Evolutionary conservation across 2,797 vertebrate species (phyloP).

Genomic region (Enteromius mattozi): DNA sequence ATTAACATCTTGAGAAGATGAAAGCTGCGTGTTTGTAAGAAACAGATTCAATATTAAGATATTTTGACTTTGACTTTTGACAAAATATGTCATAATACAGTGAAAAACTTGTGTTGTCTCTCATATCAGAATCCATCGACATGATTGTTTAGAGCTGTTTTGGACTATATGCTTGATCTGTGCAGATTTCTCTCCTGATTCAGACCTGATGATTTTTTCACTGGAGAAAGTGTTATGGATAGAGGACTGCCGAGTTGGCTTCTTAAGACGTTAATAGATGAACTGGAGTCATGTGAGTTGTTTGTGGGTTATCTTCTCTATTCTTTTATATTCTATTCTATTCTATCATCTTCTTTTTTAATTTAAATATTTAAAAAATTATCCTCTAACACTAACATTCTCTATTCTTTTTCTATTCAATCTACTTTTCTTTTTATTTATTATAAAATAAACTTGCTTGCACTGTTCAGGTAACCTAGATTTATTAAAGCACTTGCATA

Average conservation of each 20-base stretch:
- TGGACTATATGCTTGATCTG: neutral
- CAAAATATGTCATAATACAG: neutral
- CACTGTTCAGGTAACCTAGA: no score
- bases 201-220: neutral
- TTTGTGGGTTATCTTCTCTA: neutral
- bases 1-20: neutral
- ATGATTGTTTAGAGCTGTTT: neutral
- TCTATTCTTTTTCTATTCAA: no score
- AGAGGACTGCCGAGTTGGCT: neutral
- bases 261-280: neutral
- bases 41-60: neutral
- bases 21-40: neutral
- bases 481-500: neutral
- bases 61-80: neutral
- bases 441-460: no score
- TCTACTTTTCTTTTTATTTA: no score
- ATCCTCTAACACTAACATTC: no score
- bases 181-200: neutral
- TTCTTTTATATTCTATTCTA: neutral
- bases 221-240: neutral
- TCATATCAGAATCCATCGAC: neutral
- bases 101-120: neutral
- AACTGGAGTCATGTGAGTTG: neutral
- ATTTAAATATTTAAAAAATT: no score
- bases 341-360: no score